Evolutionary conservation across 2,797 vertebrate species (phyloP).

Genomic region (Meda fulgida): DNA sequence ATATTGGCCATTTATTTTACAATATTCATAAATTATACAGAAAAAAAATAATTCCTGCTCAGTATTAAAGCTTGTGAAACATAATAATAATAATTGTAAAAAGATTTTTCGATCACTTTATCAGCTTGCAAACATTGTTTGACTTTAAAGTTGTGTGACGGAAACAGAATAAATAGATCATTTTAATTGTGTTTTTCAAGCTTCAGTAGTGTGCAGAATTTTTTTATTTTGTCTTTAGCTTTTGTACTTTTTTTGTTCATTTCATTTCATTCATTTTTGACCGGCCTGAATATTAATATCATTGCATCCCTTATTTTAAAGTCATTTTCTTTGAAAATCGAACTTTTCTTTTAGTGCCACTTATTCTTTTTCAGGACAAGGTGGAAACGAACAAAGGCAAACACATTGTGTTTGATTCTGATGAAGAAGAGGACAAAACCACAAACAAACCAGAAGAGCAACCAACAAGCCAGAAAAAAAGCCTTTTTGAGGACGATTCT

Average conservation of each 20-base stretch:
- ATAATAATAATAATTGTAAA: too few species aligned
- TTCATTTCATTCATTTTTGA: neutral
- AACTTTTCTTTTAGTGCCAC: neutral
- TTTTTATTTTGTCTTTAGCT: neutral
- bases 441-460: neutral
- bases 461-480: constrained; percentile 48
- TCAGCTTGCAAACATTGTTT: neutral
- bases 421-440: constrained; percentile 71
- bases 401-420: constrained; percentile 88
- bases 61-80: neutral
- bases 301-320: neutral
- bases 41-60: neutral
- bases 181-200: neutral
- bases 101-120: neutral
- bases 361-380: constrained; percentile 74
- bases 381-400: constrained; percentile 74
- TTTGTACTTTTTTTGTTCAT: neutral
- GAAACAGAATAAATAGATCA: neutral
- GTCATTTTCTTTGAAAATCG: neutral
- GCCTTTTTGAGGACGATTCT: constrained; percentile 58
- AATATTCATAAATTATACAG: neutral
- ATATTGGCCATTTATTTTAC: neutral
- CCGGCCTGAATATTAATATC: neutral
- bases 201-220: neutral
- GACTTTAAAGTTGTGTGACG: neutral